phyloP scores from a whole-genome alignment of 2,113 vertebrate species.

The Cebus imitator region DNA sequence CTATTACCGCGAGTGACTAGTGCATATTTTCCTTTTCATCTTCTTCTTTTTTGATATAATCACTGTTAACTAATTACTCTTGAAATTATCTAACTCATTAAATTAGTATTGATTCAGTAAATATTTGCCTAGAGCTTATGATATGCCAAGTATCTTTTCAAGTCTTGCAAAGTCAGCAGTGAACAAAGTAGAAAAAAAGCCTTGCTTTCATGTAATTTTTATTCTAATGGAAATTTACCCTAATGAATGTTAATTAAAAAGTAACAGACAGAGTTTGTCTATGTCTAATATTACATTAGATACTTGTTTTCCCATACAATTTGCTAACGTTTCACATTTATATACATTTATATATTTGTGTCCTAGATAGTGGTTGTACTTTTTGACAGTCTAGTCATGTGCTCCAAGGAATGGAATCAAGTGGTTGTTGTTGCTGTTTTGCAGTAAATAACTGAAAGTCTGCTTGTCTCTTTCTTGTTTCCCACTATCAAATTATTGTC shows the following conservation, averaged over 20 bases:
- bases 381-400: background rate
- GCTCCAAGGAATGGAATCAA: background rate
- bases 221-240: background rate
- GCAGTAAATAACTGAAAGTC: background rate
- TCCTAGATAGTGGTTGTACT: background rate
- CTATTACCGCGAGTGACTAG: background rate
- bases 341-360: background rate
- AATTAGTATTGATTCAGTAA: constrained; percentile 32
- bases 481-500: background rate
- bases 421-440: background rate
- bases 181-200: background rate
- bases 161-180: background rate
- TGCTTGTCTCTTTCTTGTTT: background rate
- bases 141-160: background rate
- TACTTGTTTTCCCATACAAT: background rate
- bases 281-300: background rate
- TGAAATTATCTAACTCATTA: constrained; percentile 6
- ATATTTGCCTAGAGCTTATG: background rate
- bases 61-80: constrained; percentile 4
- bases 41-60: background rate
- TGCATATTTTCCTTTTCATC: background rate
- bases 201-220: background rate
- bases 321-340: background rate
- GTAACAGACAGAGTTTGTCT: background rate
- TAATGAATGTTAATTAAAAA: background rate